phyloP scores from a whole-genome alignment of 30 jellyfish, hydroid and myxozoan genomes.

The Aurelia sp. region DNA sequence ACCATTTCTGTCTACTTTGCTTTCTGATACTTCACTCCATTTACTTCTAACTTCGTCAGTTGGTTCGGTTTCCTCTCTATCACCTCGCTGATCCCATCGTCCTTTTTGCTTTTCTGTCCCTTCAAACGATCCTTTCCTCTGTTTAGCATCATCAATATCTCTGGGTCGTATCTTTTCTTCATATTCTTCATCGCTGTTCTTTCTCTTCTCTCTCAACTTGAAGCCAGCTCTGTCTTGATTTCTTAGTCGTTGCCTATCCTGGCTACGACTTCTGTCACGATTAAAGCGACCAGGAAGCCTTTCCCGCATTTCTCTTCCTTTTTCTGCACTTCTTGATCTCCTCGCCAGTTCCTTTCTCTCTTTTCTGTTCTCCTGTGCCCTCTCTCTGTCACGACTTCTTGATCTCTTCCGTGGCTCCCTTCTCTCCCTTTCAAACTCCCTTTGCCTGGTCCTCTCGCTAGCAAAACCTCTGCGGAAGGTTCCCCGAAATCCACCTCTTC shows the following conservation, averaged over 20 bases:
- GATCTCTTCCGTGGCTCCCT: slow-evolving; percentile 3
- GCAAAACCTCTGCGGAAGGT: slow-evolving; percentile 12
- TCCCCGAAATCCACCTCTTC: slow-evolving; percentile 39
- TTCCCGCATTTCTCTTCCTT: not conserved
- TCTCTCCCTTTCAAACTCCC: slow-evolving; percentile 28
- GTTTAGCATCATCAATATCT: too few species aligned
- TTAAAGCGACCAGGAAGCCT: slow-evolving; percentile 72
- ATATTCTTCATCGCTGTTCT: not conserved
- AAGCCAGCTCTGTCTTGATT: not conserved
- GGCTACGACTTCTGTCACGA: slow-evolving; percentile 67
- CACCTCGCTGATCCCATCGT: too few species aligned
- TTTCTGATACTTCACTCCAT: too few species aligned
- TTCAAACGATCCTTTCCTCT: too few species aligned
- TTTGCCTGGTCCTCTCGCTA: slow-evolving; percentile 12
- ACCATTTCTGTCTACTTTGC: not conserved
- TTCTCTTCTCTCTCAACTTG: not conserved
- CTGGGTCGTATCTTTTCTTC: too few species aligned
- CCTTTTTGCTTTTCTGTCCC: too few species aligned
- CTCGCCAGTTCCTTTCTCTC: slow-evolving; percentile 2
- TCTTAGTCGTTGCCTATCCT: slow-evolving; percentile 1
- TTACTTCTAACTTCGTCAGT: too few species aligned
- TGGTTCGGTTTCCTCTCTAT: too few species aligned
- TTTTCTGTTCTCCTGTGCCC: not conserved
- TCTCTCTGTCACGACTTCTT: not conserved
- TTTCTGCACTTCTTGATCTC: slow-evolving; percentile 25